Evolutionary conservation across 2,113 vertebrate genomes (phyloP), one percentile per base, ranked within the genome.

Genomic region (Odontophorus gujanensis): DNA sequence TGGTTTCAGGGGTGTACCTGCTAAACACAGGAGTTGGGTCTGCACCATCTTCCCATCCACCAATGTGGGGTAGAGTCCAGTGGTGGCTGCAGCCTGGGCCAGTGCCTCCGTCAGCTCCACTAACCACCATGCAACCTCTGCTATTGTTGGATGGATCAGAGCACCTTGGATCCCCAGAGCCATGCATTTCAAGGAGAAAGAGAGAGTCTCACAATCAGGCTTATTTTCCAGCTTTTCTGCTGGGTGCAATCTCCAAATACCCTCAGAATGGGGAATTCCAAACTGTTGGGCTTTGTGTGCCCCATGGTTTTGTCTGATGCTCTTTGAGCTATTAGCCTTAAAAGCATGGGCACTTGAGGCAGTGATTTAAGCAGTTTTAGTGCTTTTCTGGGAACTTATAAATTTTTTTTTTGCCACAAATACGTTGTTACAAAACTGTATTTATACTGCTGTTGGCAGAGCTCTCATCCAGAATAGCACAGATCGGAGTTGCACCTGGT

Each of bases 101-200:
- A 26, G 14, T 45, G 18, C 30, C 34, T 65, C 53, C 2, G 0
- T 19, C 1, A 3, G 7, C 11, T 15, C 84, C 26, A 50, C 1
- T 2, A 85, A 4, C 36, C 55, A 25, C 20, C 66, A 16, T 4
- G 13, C 20, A 50, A n/a, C 0, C 0, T 0, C 42, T 85, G n/a
- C 3, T 59, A 15, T 10, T 68, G 30, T 40, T 61, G 59, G 20
- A 20, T 2, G 10, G 32, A 45, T 28, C 22, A 26, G 32, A 34
- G 7, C 18, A n/a, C 30, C 4, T 7, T 50, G 40, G 30, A 61
- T 73, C 11, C 24, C 9, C 11, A 5, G 26, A 48, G 28, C 47
- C 7, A 10, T 2, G 12, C 5, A 20, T 63, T 91, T 63, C 58
- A 72, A 73, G 5, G 13, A 9, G 8, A 55, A 63, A 62, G 34